These are phyloP conservation scores for Actinostola sp. DNA, from an alignment of 92 coral and sea anemone species.

Conservation along the genomic window DNA sequence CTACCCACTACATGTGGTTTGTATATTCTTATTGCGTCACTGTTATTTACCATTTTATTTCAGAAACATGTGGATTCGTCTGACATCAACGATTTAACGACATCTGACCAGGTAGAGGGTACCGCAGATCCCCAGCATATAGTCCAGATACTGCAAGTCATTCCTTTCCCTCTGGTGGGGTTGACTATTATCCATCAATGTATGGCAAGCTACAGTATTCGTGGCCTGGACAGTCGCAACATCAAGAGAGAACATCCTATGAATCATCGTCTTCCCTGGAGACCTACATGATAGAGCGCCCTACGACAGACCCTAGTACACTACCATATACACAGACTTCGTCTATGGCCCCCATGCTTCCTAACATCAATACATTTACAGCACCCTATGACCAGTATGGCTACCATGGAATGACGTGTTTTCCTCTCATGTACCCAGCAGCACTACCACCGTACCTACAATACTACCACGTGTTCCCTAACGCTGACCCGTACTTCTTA, in stretches of 20 bases:
- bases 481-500: slow-evolving; percentile 16
- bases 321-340: neutral
- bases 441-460: neutral
- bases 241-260: neutral
- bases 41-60: too few relatives aligned
- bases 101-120: too few relatives aligned
- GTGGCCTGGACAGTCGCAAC: slow-evolving; percentile 7
- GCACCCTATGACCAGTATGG: slow-evolving; percentile 11
- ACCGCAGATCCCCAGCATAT: too few relatives aligned
- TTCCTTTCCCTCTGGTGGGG: neutral
- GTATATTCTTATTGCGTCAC: too few relatives aligned
- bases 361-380: slow-evolving; percentile 7
- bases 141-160: neutral
- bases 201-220: neutral
- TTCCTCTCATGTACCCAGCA: slow-evolving; percentile 23
- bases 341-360: neutral
- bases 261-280: slow-evolving; percentile 6
- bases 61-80: too few relatives aligned
- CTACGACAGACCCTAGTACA: neutral
- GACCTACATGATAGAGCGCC: slow-evolving; percentile 24
- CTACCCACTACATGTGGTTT: too few relatives aligned
- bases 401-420: slow-evolving; percentile 18
- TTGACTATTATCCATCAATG: neutral
- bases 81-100: too few relatives aligned
- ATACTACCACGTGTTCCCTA: slow-evolving; percentile 3